Percentiles rank a stretch among this genome's conserved stretches.
These are phyloP conservation scores for Macrobrachium nipponense DNA, from an alignment of 1,140 invertebrate genomes.

Conservation along the genomic window DNA sequence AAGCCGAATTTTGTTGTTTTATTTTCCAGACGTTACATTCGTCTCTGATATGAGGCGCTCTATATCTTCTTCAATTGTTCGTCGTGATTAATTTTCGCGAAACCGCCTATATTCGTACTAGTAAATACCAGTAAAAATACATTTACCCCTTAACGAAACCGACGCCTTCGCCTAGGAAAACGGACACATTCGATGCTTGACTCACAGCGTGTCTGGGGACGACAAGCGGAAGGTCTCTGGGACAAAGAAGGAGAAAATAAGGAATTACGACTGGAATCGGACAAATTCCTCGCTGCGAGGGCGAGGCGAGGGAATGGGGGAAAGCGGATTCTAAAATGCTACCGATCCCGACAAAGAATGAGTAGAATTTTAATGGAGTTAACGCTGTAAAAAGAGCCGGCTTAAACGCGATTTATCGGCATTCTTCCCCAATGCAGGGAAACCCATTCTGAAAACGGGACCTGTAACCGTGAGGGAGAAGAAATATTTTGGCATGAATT, in stretches of 20 bases:
- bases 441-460: neutral
- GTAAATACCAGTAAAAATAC: no score
- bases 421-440: slow-evolving; percentile 12
- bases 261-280: slow-evolving; percentile 53
- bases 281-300: slow-evolving; percentile 38
- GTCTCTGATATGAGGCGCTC: no score
- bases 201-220: slow-evolving; percentile 55
- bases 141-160: neutral
- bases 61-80: no score
- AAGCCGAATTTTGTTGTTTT: neutral
- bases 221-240: slow-evolving; percentile 56
- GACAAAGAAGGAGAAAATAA: slow-evolving; percentile 60
- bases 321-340: slow-evolving; percentile 45
- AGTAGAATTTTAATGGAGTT: slow-evolving; percentile 58
- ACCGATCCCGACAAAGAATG: slow-evolving; percentile 57
- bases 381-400: slow-evolving; percentile 46
- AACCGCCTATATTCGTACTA: no score
- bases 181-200: slow-evolving; percentile 52
- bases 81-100: no score
- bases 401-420: slow-evolving; percentile 51
- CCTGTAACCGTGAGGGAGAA: no score
- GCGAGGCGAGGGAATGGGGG: neutral
- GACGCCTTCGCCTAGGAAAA: slow-evolving; percentile 3
- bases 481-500: no score
- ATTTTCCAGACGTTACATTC: neutral